Conservation (phyloP, 2,888 invertebrate species). For the Melanchra persicariae region DNA sequence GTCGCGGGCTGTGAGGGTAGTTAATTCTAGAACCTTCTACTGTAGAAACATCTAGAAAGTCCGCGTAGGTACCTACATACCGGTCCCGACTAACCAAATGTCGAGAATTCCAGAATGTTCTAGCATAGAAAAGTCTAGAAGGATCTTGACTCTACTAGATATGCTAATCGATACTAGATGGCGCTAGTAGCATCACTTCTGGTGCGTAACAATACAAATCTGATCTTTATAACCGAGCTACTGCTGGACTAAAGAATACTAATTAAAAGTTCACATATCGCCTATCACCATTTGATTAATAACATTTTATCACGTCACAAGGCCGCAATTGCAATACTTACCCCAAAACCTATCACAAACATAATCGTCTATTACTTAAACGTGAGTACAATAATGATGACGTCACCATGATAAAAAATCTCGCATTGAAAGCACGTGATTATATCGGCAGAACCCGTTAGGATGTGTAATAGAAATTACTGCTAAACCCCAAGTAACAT, state of each 20-base stretch:
- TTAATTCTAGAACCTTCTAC: no score
- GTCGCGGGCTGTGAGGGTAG: no score
- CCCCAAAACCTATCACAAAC: constrained; percentile 11
- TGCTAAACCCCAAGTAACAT: no score
- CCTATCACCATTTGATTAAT: constrained; percentile 1
- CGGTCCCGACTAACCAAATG: no score
- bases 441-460: constrained; percentile 46
- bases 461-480: constrained; percentile 34
- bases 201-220: neutral
- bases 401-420: constrained; percentile 45
- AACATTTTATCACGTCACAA: constrained; percentile 30
- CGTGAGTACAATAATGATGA: constrained; percentile 49
- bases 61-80: no score
- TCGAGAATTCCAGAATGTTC: no score
- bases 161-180: no score
- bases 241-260: neutral
- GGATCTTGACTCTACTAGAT: no score
- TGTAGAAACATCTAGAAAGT: no score
- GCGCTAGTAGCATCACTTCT: no score
- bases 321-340: constrained; percentile 5
- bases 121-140: no score
- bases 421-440: constrained; percentile 40
- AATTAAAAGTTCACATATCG: neutral
- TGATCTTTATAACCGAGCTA: neutral
- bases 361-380: constrained; percentile 33